These are phyloP conservation scores for Pyrrhura leucotis DNA, from an alignment of 2,797 vertebrate genomes.

Conservation along the genomic window DNA sequence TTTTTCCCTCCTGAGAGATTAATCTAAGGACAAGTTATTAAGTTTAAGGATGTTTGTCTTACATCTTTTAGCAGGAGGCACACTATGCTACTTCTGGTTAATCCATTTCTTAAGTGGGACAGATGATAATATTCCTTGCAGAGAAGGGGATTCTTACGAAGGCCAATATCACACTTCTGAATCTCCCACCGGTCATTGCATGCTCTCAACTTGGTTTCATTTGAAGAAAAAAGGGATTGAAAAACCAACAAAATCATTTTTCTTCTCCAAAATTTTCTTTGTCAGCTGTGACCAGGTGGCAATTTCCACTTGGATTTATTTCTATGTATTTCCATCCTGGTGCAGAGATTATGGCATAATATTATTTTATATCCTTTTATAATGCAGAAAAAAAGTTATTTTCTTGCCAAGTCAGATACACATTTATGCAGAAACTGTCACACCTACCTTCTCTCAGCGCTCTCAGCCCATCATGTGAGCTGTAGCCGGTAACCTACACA, in stretches of 20 bases:
- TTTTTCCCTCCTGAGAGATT: background rate
- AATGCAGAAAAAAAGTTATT: constrained; percentile 6
- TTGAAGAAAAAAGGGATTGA: constrained; percentile 25
- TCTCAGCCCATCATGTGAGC: constrained; percentile 38
- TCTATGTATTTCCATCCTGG: constrained; percentile 17
- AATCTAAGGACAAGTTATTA: constrained; percentile 11
- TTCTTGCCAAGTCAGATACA: constrained; percentile 52
- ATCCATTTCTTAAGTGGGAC: constrained; percentile 26
- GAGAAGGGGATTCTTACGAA: background rate
- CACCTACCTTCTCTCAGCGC: constrained; percentile 40
- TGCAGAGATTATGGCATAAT: constrained; percentile 51
- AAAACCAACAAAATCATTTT: constrained; percentile 18
- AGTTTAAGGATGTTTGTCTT: constrained; percentile 26
- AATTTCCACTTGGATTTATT: constrained; percentile 42
- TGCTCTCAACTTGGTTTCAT: background rate
- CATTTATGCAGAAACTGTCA: constrained; percentile 43
- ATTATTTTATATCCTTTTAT: constrained; percentile 36
- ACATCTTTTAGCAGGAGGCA: constrained; percentile 36
- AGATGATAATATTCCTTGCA: constrained; percentile 24
- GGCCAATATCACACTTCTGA: background rate
- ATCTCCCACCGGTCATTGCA: background rate
- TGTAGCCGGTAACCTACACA: constrained; percentile 36
- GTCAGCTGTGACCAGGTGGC: constrained; percentile 26
- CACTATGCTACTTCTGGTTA: constrained; percentile 13
- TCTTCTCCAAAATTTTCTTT: constrained; percentile 16